A percentile compares a stretch with the other conserved stretches of the same genome.
Conservation (phyloP, 2,113 vertebrate genomes). For the Triplophysa rosa region DNA sequence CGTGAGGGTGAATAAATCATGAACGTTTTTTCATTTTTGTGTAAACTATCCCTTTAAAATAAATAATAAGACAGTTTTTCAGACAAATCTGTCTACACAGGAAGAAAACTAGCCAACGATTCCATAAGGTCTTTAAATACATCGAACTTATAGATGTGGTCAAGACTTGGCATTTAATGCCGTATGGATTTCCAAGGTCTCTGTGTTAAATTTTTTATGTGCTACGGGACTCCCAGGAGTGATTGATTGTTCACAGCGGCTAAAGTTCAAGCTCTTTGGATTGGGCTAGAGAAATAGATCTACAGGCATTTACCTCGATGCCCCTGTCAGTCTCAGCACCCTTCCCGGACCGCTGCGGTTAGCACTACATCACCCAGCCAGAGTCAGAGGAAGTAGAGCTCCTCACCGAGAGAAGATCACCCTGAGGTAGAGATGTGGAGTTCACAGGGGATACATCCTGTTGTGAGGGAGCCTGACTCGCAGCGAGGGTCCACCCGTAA, state of each 20-base stretch:
- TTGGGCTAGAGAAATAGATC: slow-evolving; percentile 36
- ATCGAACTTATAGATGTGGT: slow-evolving; percentile 9
- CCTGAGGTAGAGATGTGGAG: slow-evolving; percentile 36
- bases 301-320: slow-evolving; percentile 29
- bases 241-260: slow-evolving; percentile 43
- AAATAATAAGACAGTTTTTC: too few species aligned
- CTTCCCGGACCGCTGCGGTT: slow-evolving; percentile 1
- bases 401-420: slow-evolving; percentile 33
- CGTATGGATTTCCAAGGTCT: slow-evolving; percentile 28
- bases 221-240: slow-evolving; percentile 38
- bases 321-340: slow-evolving; percentile 24
- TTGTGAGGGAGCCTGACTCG: slow-evolving; percentile 17
- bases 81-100: too few species aligned
- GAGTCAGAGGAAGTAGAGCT: slow-evolving; percentile 31
- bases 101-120: too few species aligned
- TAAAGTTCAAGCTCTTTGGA: slow-evolving; percentile 41
- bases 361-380: slow-evolving; percentile 36
- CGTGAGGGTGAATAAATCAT: too few species aligned
- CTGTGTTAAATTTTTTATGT: slow-evolving; percentile 30
- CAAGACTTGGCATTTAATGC: slow-evolving; percentile 23
- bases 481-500: slow-evolving; percentile 28
- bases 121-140: background rate
- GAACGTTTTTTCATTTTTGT: too few species aligned
- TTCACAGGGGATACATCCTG: slow-evolving; percentile 32
- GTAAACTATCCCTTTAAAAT: too few species aligned